Conservation (phyloP, 2,888 invertebrate genomes). For the Ennomos quercinarius region DNA sequence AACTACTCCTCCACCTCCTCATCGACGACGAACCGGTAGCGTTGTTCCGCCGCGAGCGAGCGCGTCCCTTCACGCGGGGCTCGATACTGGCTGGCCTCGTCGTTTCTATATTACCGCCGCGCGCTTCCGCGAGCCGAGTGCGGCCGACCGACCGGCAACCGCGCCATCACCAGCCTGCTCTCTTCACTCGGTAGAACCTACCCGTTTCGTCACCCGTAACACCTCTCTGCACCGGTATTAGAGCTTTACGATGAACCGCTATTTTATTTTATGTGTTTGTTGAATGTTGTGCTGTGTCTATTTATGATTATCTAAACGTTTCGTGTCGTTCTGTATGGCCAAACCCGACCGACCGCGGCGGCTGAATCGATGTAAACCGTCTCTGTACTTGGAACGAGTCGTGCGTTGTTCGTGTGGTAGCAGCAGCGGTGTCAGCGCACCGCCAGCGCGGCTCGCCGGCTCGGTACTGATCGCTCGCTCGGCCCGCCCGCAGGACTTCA, state of each 20-base stretch:
- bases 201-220: constrained; percentile 18
- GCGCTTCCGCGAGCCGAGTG: constrained; percentile 33
- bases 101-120: constrained; percentile 22
- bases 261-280: constrained; percentile 34
- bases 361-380: constrained; percentile 7
- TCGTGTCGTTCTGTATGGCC: constrained; percentile 21
- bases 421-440: constrained; percentile 1
- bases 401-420: constrained; percentile 21
- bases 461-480: too few relatives aligned
- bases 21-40: constrained; percentile 36
- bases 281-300: constrained; percentile 40
- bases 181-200: background rate
- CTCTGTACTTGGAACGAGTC: constrained; percentile 15
- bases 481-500: constrained; percentile 90
- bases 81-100: constrained; percentile 35
- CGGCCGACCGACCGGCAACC: background rate
- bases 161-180: background rate
- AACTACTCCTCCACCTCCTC: constrained; percentile 43
- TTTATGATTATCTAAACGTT: constrained; percentile 13
- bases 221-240: constrained; percentile 27
- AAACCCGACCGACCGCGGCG: constrained; percentile 22
- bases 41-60: constrained; percentile 14
- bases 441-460: background rate
- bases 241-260: constrained; percentile 35
- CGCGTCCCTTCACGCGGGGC: background rate